Percentiles rank a stretch among this genome's conserved stretches.
phyloP scores from a whole-genome alignment of 2,113 vertebrate species.

The Piprites chloris region DNA sequence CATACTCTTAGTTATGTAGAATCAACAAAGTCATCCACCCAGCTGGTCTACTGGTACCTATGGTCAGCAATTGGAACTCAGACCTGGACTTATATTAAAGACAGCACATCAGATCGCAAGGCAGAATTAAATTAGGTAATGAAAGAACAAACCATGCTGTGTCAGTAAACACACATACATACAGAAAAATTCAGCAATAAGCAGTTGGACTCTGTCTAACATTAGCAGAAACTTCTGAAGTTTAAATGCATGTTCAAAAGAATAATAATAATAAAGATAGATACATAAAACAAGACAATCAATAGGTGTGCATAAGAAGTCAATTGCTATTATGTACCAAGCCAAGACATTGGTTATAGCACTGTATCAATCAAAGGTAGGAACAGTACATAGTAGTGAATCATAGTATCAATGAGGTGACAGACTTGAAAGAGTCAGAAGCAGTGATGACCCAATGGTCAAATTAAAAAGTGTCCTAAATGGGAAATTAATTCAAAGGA shows the following conservation, averaged over 20 bases:
- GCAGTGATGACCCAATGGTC: background rate
- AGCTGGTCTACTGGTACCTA: background rate
- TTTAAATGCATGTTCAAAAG: background rate
- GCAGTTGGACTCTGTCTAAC: background rate
- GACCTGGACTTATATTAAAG: background rate
- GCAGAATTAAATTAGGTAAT: background rate
- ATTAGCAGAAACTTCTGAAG: background rate
- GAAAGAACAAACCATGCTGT: background rate
- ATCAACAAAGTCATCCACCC: background rate
- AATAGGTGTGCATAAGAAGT: background rate
- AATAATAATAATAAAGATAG: background rate
- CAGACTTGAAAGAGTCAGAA: background rate
- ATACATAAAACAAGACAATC: background rate
- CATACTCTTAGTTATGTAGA: background rate
- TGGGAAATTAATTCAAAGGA: background rate
- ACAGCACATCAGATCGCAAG: background rate
- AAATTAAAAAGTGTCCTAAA: background rate
- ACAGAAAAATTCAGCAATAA: background rate
- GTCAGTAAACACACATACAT: background rate
- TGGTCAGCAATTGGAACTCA: background rate
- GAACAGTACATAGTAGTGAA: background rate
- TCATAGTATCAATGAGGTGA: background rate
- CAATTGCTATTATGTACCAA: background rate
- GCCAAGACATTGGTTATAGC: background rate
- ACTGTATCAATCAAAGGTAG: background rate